phyloP scores from a whole-genome alignment of 2,888 invertebrate genomes.

The Lydus trimaculatus region DNA sequence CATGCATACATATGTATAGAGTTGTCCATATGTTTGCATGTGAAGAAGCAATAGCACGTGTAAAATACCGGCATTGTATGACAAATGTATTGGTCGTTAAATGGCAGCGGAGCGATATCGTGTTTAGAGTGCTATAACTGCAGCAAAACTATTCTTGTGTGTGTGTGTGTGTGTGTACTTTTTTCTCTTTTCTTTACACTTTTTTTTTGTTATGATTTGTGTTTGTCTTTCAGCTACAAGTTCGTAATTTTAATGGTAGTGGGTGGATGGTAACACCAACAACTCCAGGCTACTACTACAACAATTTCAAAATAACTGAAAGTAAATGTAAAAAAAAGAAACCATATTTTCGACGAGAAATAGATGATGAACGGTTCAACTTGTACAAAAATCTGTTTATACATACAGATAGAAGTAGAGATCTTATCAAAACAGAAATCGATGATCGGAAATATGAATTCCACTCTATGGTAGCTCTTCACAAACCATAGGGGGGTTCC shows the following conservation, averaged over 20 bases:
- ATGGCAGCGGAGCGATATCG: slow-evolving; percentile 42
- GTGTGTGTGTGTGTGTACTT: no score
- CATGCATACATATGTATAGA: slow-evolving; percentile 39
- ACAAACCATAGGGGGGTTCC: slow-evolving; percentile 45
- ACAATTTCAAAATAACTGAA: neutral
- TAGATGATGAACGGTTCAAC: slow-evolving; percentile 30
- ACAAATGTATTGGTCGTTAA: slow-evolving; percentile 49
- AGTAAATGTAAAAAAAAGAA: slow-evolving; percentile 24
- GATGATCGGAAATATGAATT: slow-evolving; percentile 60
- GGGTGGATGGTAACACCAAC: slow-evolving; percentile 5
- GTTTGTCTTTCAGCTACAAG: neutral
- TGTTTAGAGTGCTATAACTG: slow-evolving; percentile 35
- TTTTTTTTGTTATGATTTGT: neutral
- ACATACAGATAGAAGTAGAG: slow-evolving; percentile 39
- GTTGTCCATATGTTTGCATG: slow-evolving; percentile 51
- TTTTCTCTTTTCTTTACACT: neutral
- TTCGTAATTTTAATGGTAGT: neutral
- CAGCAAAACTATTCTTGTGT: neutral
- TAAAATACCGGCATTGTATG: slow-evolving; percentile 52
- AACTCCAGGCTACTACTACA: neutral
- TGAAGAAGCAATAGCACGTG: slow-evolving; percentile 52
- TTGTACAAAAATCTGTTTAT: slow-evolving; percentile 24
- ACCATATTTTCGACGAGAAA: slow-evolving; percentile 24
- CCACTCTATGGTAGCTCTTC: slow-evolving; percentile 52
- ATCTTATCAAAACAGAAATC: slow-evolving; percentile 60